Conservation (phyloP, 2,797 vertebrate genomes). For the Coilia nasus region DNA sequence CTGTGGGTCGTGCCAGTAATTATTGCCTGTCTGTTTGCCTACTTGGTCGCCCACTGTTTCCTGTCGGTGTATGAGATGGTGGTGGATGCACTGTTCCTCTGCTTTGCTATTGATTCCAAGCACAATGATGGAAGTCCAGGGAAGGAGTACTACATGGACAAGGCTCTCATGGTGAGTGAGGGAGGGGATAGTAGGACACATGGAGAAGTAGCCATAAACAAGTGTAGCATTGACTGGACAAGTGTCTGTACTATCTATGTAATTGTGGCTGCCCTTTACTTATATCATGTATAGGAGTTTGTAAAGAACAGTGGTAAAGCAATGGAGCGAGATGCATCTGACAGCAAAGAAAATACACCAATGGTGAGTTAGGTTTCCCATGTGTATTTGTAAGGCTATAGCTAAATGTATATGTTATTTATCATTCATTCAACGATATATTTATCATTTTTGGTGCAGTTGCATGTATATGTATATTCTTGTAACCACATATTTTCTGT, state of each 20-base stretch:
- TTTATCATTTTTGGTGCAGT: too few relatives aligned
- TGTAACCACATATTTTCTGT: too few relatives aligned
- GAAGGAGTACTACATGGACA: constrained; percentile 96
- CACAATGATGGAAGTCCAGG: constrained; percentile 95
- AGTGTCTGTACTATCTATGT: background rate
- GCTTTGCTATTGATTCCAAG: constrained; percentile 95
- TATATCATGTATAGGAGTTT: constrained; percentile 82
- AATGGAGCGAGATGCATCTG: constrained; percentile 73
- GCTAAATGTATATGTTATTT: background rate
- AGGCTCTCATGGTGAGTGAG: constrained; percentile 90
- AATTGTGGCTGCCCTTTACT: background rate
- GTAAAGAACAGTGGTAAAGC: constrained; percentile 90
- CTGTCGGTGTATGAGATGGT: constrained; percentile 97
- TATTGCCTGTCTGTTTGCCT: constrained; percentile 95
- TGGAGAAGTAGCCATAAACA: background rate
- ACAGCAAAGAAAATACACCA: constrained; percentile 86
- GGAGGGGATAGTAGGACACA: background rate
- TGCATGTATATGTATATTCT: too few relatives aligned
- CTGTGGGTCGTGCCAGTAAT: constrained; percentile 95
- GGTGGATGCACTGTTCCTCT: constrained; percentile 97
- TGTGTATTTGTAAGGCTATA: background rate
- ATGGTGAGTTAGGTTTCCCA: constrained; percentile 83
- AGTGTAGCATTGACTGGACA: background rate
- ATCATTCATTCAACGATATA: too few relatives aligned
- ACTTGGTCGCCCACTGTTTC: constrained; percentile 97